A percentile compares a stretch with the other conserved stretches of the same genome.
phyloP scores from a whole-genome alignment of 2,888 invertebrate genomes.

The Leucozona laternaria region DNA sequence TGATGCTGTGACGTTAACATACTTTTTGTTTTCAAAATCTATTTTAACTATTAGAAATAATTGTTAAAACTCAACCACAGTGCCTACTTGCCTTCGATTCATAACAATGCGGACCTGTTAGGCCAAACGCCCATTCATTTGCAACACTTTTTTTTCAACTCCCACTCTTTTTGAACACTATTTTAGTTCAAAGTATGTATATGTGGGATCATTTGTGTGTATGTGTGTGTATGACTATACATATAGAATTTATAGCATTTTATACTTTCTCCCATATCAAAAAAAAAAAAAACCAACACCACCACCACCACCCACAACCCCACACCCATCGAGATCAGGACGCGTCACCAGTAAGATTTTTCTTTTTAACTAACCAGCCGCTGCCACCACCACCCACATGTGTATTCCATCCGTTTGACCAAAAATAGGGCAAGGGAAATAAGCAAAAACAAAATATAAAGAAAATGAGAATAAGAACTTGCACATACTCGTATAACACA shows the following conservation, averaged over 20 bases:
- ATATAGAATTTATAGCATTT: slow-evolving; percentile 65
- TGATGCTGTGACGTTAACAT: too few species aligned
- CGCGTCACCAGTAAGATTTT: slow-evolving; percentile 70
- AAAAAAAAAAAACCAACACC: slow-evolving; percentile 13
- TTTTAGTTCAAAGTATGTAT: slow-evolving; percentile 59
- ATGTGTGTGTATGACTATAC: not conserved
- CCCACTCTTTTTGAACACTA: slow-evolving; percentile 28
- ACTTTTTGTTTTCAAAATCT: too few species aligned
- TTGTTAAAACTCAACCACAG: too few species aligned
- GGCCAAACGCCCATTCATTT: slow-evolving; percentile 42
- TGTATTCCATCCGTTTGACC: slow-evolving; percentile 28
- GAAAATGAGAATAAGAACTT: slow-evolving; percentile 26
- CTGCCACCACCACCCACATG: slow-evolving; percentile 36
- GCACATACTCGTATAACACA: slow-evolving; percentile 33
- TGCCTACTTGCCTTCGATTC: not conserved
- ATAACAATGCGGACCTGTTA: not conserved
- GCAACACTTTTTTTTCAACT: slow-evolving; percentile 52
- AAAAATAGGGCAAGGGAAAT: slow-evolving; percentile 23
- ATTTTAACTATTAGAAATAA: too few species aligned
- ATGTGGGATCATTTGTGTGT: not conserved
- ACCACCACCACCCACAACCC: slow-evolving; percentile 32
- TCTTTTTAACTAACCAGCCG: slow-evolving; percentile 72
- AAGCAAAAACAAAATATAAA: slow-evolving; percentile 22
- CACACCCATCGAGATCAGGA: slow-evolving; percentile 39
- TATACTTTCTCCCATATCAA: slow-evolving; percentile 50